These are phyloP conservation scores for Phoeniculus purpureus DNA, from an alignment of 2,797 vertebrate species.

Conservation along the genomic window DNA sequence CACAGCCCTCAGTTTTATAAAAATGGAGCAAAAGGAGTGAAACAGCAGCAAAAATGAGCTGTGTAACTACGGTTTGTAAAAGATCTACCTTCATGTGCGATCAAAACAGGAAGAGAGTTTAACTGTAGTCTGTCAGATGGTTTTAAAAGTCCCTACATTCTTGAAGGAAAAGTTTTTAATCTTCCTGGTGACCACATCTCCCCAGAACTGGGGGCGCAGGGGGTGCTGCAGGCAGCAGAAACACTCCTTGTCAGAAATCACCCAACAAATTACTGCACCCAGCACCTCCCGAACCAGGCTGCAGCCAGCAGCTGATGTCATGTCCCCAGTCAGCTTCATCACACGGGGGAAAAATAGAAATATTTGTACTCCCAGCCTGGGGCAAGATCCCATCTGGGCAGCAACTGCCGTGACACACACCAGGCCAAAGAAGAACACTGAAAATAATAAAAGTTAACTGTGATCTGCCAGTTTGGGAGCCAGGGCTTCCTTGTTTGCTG, in stretches of 20 bases:
- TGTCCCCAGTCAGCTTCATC: not conserved
- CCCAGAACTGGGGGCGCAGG: not conserved
- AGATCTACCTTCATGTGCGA: not conserved
- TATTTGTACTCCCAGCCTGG: not conserved
- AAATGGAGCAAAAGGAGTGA: not conserved
- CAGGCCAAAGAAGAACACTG: not conserved
- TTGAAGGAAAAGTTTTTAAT: not conserved
- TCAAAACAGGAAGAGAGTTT: not conserved
- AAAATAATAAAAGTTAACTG: not conserved
- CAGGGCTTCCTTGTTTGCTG: not conserved
- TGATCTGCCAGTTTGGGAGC: not conserved
- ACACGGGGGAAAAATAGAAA: conserved; percentile 33
- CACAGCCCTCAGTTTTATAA: not conserved
- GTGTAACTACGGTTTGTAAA: not conserved
- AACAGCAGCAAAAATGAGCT: not conserved
- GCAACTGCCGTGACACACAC: fast-evolving
- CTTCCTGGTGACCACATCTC: not conserved
- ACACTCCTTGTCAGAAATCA: not conserved
- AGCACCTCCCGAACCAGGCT: not conserved
- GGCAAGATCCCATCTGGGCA: not conserved
- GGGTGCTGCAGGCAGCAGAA: conserved; percentile 2
- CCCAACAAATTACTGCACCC: not conserved
- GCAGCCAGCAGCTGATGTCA: conserved; percentile 13
- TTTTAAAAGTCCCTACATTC: not conserved
- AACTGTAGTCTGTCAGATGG: not conserved